Evolutionary conservation across 2,113 vertebrate genomes (phyloP).

Genomic region (Mirza zaza): DNA sequence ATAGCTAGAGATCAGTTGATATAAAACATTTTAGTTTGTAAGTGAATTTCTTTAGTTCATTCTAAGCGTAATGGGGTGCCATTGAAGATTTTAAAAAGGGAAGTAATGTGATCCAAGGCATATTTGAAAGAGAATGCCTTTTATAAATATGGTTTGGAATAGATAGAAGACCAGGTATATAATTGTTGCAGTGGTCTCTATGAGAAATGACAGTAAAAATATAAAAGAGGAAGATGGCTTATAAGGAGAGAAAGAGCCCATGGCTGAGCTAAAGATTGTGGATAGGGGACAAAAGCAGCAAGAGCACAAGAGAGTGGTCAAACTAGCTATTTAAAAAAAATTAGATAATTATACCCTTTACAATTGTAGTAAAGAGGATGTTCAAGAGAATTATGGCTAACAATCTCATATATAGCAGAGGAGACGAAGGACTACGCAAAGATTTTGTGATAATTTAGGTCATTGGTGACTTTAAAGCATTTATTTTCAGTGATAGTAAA

Average conservation of each 20-base stretch:
- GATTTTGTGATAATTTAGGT: constrained; percentile 12
- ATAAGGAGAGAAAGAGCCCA: background rate
- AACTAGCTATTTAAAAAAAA: background rate
- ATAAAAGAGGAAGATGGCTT: background rate
- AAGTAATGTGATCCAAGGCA: background rate
- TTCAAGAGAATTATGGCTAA: background rate
- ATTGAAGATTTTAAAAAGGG: background rate
- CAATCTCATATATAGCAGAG: background rate
- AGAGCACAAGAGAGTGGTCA: background rate
- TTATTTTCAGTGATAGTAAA: background rate
- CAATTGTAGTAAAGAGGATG: background rate
- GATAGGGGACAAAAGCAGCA: background rate
- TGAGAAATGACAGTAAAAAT: background rate
- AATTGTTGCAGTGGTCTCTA: background rate
- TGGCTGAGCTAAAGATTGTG: constrained; percentile 1
- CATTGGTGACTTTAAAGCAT: constrained; percentile 25
- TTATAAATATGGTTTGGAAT: background rate
- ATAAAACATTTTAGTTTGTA: background rate
- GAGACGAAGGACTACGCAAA: background rate
- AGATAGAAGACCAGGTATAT: background rate
- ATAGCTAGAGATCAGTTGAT: background rate
- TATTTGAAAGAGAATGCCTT: constrained; percentile 18
- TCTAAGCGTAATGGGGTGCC: background rate
- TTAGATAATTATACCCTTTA: background rate
- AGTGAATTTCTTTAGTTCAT: constrained; percentile 12